These are phyloP conservation scores for Guaruba guarouba DNA, from an alignment of 2,113 vertebrate genomes.

Conservation along the genomic window DNA sequence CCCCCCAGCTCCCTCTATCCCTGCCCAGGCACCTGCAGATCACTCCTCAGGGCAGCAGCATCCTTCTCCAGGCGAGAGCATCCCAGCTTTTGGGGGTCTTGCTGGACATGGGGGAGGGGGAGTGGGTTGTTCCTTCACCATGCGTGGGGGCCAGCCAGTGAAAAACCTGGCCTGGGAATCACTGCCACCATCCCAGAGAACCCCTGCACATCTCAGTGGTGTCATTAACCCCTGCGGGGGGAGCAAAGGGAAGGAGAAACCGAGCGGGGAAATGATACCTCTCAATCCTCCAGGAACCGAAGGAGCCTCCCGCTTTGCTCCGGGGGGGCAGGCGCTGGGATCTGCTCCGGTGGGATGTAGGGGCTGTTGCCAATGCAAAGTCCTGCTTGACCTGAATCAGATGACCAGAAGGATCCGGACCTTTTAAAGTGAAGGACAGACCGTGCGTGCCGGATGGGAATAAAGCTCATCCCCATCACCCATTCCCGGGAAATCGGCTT, in stretches of 20 bases:
- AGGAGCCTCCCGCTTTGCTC: not conserved
- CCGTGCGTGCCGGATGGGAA: not conserved
- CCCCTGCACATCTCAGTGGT: not conserved
- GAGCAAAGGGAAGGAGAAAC: not conserved
- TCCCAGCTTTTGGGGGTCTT: not conserved
- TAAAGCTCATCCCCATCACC: not conserved
- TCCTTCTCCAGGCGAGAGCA: not conserved
- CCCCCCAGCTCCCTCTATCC: no score
- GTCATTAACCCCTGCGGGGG: not conserved
- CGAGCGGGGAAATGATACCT: not conserved
- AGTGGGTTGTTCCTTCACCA: not conserved
- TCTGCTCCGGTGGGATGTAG: not conserved
- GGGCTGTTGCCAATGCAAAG: not conserved
- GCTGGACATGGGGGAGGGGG: not conserved
- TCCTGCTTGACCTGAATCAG: constrained; percentile 22
- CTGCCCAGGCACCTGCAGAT: not conserved
- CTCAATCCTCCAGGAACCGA: not conserved
- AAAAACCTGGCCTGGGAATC: not conserved
- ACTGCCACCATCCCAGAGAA: not conserved
- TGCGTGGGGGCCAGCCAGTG: not conserved
- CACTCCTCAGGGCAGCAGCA: not conserved
- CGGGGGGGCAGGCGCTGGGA: not conserved
- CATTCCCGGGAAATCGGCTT: not conserved
- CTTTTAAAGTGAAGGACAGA: constrained; percentile 25
- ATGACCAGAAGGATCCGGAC: constrained; percentile 1